These are phyloP conservation scores for Morpho achilles DNA, from an alignment of 2,888 invertebrate genomes.

Conservation along the genomic window DNA sequence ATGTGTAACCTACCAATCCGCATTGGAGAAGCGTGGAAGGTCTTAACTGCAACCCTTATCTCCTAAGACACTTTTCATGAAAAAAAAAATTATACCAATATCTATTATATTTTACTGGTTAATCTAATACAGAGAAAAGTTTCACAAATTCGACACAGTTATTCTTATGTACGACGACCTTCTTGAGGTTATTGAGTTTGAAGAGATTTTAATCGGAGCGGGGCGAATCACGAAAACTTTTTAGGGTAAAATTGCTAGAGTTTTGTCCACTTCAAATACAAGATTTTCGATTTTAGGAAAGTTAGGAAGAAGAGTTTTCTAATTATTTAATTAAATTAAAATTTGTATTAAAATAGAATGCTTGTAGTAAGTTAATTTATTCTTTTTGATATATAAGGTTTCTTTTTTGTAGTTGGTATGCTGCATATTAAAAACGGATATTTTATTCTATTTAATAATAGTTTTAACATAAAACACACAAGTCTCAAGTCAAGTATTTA, in stretches of 20 bases:
- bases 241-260: slow-evolving; percentile 6
- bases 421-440: no score
- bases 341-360: no score
- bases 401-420: no score
- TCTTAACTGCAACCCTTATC: no score
- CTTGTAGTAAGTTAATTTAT: no score
- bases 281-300: slow-evolving; percentile 1
- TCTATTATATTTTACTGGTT: slow-evolving; percentile 1
- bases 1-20: no score
- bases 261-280: slow-evolving; percentile 6
- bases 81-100: neutral
- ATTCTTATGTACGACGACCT: slow-evolving; percentile 16
- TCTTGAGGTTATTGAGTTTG: slow-evolving; percentile 16
- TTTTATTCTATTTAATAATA: no score
- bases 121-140: slow-evolving; percentile 19
- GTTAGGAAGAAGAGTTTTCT: neutral
- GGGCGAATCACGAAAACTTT: slow-evolving; percentile 10
- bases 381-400: no score
- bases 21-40: no score
- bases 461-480: no score
- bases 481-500: no score
- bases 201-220: slow-evolving; percentile 18
- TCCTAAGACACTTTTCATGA: neutral
- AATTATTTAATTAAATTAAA: no score
- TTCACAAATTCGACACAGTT: slow-evolving; percentile 1